Percentiles rank a stretch among this genome's conserved stretches.
phyloP scores from a whole-genome alignment of 2,113 vertebrate species.

The Myrmecophaga tridactyla region DNA sequence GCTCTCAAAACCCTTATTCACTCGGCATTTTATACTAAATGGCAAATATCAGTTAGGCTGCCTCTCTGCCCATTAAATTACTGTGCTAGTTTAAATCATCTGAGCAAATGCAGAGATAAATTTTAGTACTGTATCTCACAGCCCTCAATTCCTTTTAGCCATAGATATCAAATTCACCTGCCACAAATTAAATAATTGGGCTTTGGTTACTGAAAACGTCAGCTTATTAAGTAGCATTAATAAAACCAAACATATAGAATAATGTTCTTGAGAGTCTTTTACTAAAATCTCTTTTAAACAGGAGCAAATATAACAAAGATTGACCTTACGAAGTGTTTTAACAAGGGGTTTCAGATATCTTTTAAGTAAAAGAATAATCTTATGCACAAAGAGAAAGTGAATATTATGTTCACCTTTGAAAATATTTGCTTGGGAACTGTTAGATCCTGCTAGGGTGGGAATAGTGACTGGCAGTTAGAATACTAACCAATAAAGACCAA shows the following conservation, averaged over 20 bases:
- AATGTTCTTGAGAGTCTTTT: conserved; percentile 59
- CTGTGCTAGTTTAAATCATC: conserved; percentile 48
- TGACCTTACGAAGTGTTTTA: conserved; percentile 51
- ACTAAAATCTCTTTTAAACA: conserved; percentile 45
- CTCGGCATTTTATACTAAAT: conserved; percentile 45
- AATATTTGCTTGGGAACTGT: background rate
- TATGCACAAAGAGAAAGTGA: background rate
- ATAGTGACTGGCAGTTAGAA: background rate
- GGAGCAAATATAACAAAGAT: conserved; percentile 52
- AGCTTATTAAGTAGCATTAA: conserved; percentile 51
- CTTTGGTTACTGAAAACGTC: conserved; percentile 59
- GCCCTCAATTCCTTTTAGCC: conserved; percentile 16
- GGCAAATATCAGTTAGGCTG: conserved; percentile 29
- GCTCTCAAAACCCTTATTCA: conserved; percentile 60
- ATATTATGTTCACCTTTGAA: background rate
- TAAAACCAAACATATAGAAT: conserved; percentile 53
- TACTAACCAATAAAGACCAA: background rate
- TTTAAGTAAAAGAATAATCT: conserved; percentile 55
- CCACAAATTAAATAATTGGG: conserved; percentile 61
- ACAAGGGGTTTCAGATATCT: conserved; percentile 26
- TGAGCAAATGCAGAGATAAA: conserved; percentile 48
- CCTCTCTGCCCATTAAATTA: conserved; percentile 56
- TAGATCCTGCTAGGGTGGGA: background rate
- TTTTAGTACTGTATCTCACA: conserved; percentile 26
- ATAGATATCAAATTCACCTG: conserved; percentile 56